Base-by-base conservation (phyloP, 2,113 vertebrate genomes). In the Atractosteus spatula region DNA sequence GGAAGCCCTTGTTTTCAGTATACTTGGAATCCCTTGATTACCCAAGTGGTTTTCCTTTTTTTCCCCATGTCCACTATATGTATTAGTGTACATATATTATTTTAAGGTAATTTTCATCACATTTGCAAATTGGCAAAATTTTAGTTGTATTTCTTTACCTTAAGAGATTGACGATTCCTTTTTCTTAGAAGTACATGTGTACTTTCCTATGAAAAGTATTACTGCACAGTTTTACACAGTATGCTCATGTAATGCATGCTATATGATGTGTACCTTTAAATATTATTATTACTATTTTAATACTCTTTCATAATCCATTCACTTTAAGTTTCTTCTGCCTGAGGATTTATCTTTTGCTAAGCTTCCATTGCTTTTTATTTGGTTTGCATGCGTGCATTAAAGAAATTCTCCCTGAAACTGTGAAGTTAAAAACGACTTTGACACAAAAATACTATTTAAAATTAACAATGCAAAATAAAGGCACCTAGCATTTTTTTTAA, bases 271-370 rank as follows among this genome's bases (percentile, higher is more conserved):
- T 82, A 80, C 81, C 83, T 80, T 74, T 70, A 85, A 89, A 88
- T 88, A 89, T 88, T 90, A 90, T 90, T 87, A 79, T 29, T 29
- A 2, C 87, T 89, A 86, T 92, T 51, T 90, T 89, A 89, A 88
- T 82, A 85, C 82, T 75, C 87, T 81, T 79, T 82, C 88, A 83
- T 91, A 89, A 90, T 91, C 89, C 85, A 69, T 71, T 76, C 84
- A 82, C 85, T 86, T 79, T 83, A 83, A 84, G 83, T 82, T 86
- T 84, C 74, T 79, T 69, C 85, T 86, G 86, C 87, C 81, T 77
- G 69, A 57, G 89, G 88, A 85, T 91, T 90, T 88, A 89, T 77
- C 84, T 83, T 77, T 66, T 76, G 41, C 84, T 89, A 89, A 91
- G 87, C 87, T 82, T 83, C 83, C 81, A 70, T 86, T 88, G 84